Evolutionary conservation across 2,797 vertebrate species (phyloP).

Genomic region (Valencia hispanica): DNA sequence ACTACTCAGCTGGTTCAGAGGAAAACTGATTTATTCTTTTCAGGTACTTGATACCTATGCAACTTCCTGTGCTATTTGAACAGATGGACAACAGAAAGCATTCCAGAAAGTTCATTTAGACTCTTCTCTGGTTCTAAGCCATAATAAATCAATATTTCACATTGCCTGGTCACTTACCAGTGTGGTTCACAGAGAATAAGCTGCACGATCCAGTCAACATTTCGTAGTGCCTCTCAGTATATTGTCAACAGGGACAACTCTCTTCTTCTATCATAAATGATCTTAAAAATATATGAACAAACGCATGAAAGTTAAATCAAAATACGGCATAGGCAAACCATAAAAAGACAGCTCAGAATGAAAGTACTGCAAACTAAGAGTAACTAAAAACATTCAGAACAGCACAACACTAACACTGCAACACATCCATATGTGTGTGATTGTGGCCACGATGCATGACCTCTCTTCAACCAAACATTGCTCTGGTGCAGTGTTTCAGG

Average conservation of each 20-base stretch:
- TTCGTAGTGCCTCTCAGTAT: too few relatives aligned
- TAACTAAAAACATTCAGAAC: slow-evolving; percentile 22
- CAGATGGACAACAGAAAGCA: not conserved
- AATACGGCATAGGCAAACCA: not conserved
- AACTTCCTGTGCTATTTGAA: not conserved
- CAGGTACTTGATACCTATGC: not conserved
- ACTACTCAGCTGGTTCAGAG: not conserved
- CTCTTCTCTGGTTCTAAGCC: not conserved
- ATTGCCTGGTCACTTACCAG: not conserved
- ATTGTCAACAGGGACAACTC: too few relatives aligned
- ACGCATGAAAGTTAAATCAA: not conserved
- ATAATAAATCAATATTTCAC: not conserved
- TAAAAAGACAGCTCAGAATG: not conserved
- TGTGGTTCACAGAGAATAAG: not conserved
- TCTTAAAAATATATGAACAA: not conserved
- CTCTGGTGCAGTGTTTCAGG: slow-evolving; percentile 65
- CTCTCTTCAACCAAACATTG: slow-evolving; percentile 62
- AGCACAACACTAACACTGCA: slow-evolving; percentile 36
- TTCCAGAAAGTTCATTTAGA: not conserved
- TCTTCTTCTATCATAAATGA: too few relatives aligned
- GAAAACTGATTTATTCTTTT: not conserved
- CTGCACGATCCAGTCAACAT: not conserved
- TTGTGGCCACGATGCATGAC: slow-evolving; percentile 40
- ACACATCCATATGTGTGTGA: slow-evolving; percentile 31
- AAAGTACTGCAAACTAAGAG: slow-evolving; percentile 29